Evolutionary conservation across 2,797 vertebrate species (phyloP).

Genomic region (Sylvia borin): DNA sequence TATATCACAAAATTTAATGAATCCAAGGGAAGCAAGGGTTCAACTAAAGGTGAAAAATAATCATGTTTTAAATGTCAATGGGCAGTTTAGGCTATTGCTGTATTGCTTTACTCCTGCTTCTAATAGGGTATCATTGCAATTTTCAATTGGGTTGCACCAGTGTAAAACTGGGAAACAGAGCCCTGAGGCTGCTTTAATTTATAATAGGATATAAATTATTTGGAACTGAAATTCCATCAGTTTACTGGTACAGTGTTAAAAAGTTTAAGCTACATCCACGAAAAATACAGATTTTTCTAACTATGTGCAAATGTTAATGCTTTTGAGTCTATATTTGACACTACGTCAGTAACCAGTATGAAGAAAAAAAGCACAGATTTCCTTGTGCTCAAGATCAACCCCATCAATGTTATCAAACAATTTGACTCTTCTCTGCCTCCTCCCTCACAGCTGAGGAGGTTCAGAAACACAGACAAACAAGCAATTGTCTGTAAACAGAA

Average conservation of each 20-base stretch:
- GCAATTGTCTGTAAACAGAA: neutral
- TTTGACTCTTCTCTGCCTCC: neutral
- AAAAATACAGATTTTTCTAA: neutral
- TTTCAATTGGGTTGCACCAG: neutral
- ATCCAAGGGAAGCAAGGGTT: neutral
- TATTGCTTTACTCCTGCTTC: neutral
- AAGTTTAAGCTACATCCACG: neutral
- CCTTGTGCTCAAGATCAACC: neutral
- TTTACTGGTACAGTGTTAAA: neutral
- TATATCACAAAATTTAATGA: neutral
- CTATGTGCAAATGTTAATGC: neutral
- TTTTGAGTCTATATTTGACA: neutral
- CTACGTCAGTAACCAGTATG: neutral
- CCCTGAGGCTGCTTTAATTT: neutral
- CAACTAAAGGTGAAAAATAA: slow-evolving; percentile 23
- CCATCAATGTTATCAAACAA: neutral
- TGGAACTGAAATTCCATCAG: neutral
- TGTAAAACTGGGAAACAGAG: neutral
- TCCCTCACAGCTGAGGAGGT: neutral
- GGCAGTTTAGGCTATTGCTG: neutral
- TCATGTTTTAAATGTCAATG: neutral
- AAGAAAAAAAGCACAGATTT: neutral
- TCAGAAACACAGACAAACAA: neutral
- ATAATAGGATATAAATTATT: neutral
- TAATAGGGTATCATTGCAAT: neutral